Evolutionary conservation across 2,797 vertebrate genomes (phyloP).

Genomic region (Rhynchotus rufescens): DNA sequence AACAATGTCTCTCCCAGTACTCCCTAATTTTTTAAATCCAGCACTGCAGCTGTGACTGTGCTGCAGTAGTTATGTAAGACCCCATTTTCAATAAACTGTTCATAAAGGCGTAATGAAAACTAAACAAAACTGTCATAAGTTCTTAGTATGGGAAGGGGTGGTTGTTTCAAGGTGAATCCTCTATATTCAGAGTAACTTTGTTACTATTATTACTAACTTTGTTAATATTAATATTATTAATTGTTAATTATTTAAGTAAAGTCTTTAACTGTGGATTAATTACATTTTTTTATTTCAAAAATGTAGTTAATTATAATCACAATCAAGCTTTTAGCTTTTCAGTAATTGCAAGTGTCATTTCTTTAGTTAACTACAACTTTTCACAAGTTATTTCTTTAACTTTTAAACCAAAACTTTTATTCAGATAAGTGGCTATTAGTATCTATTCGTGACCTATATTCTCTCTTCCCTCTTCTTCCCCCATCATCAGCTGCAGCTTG

Average conservation of each 20-base stretch:
- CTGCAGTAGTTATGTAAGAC: neutral
- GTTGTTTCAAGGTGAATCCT: constrained; percentile 64
- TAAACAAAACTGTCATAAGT: neutral
- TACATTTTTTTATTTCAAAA: neutral
- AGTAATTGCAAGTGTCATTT: neutral
- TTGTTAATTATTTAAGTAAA: neutral
- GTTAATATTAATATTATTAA: too few relatives aligned
- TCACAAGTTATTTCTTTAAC: neutral
- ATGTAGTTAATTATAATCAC: neutral
- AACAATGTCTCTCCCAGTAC: neutral
- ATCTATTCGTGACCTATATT: neutral
- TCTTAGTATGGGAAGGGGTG: neutral
- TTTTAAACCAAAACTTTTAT: neutral
- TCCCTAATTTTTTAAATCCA: neutral
- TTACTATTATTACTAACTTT: neutral
- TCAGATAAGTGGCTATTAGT: neutral
- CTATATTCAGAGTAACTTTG: constrained; percentile 7
- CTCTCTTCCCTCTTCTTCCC: neutral
- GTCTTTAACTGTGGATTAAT: neutral
- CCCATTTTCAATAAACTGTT: neutral
- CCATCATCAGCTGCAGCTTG: neutral
- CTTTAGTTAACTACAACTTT: neutral
- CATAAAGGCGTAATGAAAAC: constrained; percentile 31
- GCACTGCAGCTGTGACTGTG: neutral
- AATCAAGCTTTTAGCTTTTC: neutral